These are phyloP conservation scores for Pachyrhynchus sulphureomaculatus DNA, from an alignment of 1,140 invertebrate species.

Conservation along the genomic window DNA sequence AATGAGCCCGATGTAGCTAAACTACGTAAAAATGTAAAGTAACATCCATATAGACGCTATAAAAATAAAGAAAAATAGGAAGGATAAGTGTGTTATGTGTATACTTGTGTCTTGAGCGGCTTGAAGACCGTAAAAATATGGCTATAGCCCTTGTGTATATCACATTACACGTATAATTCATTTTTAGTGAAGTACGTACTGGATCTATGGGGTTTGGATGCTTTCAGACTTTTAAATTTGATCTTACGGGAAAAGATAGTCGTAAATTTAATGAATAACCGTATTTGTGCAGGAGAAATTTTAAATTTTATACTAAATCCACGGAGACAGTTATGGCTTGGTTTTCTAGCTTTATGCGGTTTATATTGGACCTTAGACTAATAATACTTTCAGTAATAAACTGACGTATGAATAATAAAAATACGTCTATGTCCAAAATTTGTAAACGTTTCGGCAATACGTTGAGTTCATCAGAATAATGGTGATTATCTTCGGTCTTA, in stretches of 20 bases:
- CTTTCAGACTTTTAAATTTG: slow-evolving; percentile 9
- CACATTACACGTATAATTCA: slow-evolving; percentile 17
- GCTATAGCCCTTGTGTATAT: slow-evolving; percentile 17
- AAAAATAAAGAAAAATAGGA: slow-evolving; percentile 12
- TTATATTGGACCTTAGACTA: too few relatives aligned
- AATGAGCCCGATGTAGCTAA: too few relatives aligned
- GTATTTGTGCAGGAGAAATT: neutral
- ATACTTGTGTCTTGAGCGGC: slow-evolving; percentile 2
- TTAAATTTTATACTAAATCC: slow-evolving; percentile 6
- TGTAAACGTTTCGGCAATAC: too few relatives aligned
- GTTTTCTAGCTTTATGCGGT: too few relatives aligned
- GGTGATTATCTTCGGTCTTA: too few relatives aligned
- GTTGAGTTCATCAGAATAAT: too few relatives aligned
- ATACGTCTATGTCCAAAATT: too few relatives aligned
- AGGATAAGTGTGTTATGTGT: slow-evolving; percentile 13
- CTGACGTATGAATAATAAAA: too few relatives aligned
- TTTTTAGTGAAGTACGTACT: neutral
- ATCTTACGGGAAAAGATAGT: slow-evolving; percentile 1
- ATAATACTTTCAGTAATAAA: too few relatives aligned
- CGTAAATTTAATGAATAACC: slow-evolving; percentile 12
- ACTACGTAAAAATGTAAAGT: too few relatives aligned
- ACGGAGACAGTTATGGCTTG: neutral
- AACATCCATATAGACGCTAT: too few relatives aligned
- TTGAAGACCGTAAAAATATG: slow-evolving; percentile 17
- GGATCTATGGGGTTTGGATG: slow-evolving; percentile 1